Evolutionary conservation across 2,888 invertebrate genomes (phyloP), one percentile per base, ranked within the genome.

Genomic region (Drosophila flavopinicola): DNA sequence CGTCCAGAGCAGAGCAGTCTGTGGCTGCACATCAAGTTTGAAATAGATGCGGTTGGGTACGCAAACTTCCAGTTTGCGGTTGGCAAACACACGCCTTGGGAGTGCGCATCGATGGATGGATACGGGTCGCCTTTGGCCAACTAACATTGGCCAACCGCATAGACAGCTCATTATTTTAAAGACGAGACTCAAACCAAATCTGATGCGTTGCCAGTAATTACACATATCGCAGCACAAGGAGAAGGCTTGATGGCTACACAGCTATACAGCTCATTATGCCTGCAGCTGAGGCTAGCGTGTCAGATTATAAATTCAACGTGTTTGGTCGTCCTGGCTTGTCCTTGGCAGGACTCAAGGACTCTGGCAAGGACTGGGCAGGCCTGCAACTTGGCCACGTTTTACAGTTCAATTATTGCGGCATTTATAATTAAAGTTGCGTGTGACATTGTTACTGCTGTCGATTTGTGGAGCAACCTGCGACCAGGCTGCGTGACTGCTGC

Each of bases 351-450:
- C 24, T 6, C n/a, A 20, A 29, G 17, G 27, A 11, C n/a, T 7
- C 25, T 29, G 7, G n/a, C 17, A 17, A 29, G 17, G 27, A n/a
- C 17, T 5, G 17, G n/a, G 9, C 29, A 35, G 37, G 35, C 13
- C 42, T 32, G n/a, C 17, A 52, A 48, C 38, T 48, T 54, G 53
- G 54, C 51, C 58, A 68, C 44, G 68, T 73, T 68, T 56, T 37
- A 53, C 44, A 44, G 74, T 64, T 74, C 70, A 74, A 77, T 76
- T 84, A 85, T 74, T 79, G 63, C 59, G 60, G 64, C 66, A 68
- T 66, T 72, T 66, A 74, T 83, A 84, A 83, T 83, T 76, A 75
- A 86, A 70, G 86, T 71, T 73, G 76, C 57, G 66, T 70, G 67
- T 59, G 64, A 73, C 58, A 73, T 64, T 66, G 51, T 58, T 33